Conservation (phyloP, 2,888 invertebrate genomes). For the Fragum fragum region DNA sequence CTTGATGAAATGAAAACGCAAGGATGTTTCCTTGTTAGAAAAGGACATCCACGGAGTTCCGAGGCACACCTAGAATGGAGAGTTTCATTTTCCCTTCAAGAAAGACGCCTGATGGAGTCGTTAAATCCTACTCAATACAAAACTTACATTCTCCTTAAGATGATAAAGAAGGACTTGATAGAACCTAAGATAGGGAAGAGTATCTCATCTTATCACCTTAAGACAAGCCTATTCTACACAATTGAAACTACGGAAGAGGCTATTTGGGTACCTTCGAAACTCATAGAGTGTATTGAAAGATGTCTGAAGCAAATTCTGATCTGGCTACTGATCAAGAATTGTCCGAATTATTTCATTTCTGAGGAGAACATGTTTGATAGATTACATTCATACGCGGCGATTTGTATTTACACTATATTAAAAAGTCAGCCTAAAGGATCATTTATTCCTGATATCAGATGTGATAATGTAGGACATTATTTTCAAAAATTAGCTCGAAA, state of each 20-base stretch:
- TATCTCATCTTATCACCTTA: neutral
- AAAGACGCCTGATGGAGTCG: neutral
- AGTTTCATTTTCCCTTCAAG: conserved; percentile 1
- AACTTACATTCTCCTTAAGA: neutral
- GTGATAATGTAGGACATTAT: too few relatives aligned
- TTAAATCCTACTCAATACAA: conserved; percentile 10
- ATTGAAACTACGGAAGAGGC: neutral
- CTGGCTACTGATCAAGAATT: neutral
- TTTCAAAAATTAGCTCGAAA: too few relatives aligned
- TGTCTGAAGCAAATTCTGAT: neutral
- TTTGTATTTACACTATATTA: too few relatives aligned
- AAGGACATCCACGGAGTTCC: neutral
- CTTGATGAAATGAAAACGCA: neutral
- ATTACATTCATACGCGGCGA: too few relatives aligned
- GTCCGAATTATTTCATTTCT: conserved; percentile 14
- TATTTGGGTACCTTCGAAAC: neutral
- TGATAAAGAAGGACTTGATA: conserved; percentile 1
- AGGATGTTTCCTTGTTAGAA: neutral
- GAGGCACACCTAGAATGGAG: neutral
- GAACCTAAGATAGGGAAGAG: neutral
- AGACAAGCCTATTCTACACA: neutral
- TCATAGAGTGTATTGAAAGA: neutral
- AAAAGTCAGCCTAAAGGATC: too few relatives aligned
- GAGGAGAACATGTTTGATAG: conserved; percentile 3
- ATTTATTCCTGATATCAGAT: too few relatives aligned